phyloP scores from a whole-genome alignment of 1,140 invertebrate genomes.

The Drosophila setifemur region DNA sequence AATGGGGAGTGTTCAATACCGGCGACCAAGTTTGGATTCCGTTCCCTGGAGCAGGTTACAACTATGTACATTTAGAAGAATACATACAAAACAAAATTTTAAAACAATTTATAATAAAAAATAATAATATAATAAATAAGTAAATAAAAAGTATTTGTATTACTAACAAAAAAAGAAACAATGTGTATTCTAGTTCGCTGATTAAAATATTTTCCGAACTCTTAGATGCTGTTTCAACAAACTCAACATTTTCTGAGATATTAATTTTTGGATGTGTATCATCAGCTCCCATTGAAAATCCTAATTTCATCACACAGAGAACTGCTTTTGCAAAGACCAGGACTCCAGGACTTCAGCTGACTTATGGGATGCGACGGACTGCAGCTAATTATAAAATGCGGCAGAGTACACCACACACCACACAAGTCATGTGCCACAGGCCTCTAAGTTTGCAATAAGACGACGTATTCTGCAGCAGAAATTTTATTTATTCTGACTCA shows the following conservation, averaged over 20 bases:
- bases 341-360: slow-evolving; percentile 36
- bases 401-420: slow-evolving; percentile 62
- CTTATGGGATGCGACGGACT: slow-evolving; percentile 63
- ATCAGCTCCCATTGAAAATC: slow-evolving; percentile 27
- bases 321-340: not conserved
- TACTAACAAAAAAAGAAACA: too few species aligned
- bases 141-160: too few species aligned
- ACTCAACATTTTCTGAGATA: too few species aligned
- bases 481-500: slow-evolving; percentile 28
- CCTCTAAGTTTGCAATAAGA: slow-evolving; percentile 29
- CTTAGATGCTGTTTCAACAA: too few species aligned
- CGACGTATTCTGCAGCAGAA: slow-evolving; percentile 12
- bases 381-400: slow-evolving; percentile 71
- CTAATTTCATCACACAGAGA: not conserved
- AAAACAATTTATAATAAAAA: too few species aligned
- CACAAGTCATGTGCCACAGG: slow-evolving; percentile 58
- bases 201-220: too few species aligned
- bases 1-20: not conserved
- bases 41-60: too few species aligned
- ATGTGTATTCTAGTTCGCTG: too few species aligned
- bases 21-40: too few species aligned
- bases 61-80: too few species aligned
- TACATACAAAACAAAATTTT: too few species aligned
- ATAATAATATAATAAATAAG: too few species aligned
- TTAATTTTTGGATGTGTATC: slow-evolving; percentile 16